Evolutionary conservation across 2,797 vertebrate genomes (phyloP).

Genomic region (Urosaurus nigricauda): DNA sequence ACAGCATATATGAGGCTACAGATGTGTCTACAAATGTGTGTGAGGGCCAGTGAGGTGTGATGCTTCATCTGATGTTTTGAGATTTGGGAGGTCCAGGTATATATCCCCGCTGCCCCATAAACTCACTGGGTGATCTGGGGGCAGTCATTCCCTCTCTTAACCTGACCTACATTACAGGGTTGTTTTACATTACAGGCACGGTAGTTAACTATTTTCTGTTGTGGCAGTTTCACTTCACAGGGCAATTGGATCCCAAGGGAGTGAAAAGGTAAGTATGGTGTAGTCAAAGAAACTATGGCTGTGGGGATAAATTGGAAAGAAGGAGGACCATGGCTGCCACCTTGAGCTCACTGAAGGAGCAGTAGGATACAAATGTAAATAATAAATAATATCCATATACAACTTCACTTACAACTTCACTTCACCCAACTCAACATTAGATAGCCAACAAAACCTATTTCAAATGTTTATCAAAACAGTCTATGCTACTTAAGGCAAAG

Average conservation of each 20-base stretch:
- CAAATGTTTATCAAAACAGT: background rate
- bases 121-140: too few relatives aligned
- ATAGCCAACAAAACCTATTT: background rate
- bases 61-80: too few relatives aligned
- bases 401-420: too few relatives aligned
- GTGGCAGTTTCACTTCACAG: background rate
- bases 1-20: background rate
- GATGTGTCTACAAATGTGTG: constrained; percentile 4
- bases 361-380: background rate
- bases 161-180: too few relatives aligned
- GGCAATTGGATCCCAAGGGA: background rate
- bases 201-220: background rate
- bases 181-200: too few relatives aligned
- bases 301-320: too few relatives aligned
- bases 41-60: background rate
- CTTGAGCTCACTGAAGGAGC: background rate
- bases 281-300: too few relatives aligned
- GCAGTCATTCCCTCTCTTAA: background rate
- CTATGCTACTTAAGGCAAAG: background rate
- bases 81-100: too few relatives aligned
- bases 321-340: too few relatives aligned
- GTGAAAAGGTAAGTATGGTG: too few relatives aligned
- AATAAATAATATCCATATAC: background rate
- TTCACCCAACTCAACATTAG: background rate
- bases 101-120: too few relatives aligned